Base-by-base conservation (phyloP, 2,113 vertebrate genomes). In the Sinocyclocheilus anshuiensis region DNA sequence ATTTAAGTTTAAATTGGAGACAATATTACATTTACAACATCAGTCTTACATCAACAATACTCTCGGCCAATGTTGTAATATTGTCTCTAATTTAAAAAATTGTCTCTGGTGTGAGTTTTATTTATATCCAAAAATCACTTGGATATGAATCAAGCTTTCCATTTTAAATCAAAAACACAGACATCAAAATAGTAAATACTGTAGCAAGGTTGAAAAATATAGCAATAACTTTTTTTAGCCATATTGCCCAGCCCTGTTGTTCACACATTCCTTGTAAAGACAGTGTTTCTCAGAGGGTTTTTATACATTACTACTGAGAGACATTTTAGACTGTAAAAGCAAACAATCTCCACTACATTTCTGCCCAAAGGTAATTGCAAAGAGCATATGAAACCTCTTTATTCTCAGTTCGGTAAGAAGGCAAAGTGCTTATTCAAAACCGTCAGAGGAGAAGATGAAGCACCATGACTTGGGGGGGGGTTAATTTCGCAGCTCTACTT, bases 401-500 rank as follows among this genome's bases (percentile, higher is more conserved):
- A 55, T 16, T 78, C 11, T 8, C 4, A 13, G 22, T 11, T 78
- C 0, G 11, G 24, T 29, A 53, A 77, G 5, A 55, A 3, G 20
- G 53, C 13, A 1, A 61, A 80, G 33, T 42, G 57, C 77, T 63
- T 24, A 61, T 61, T 63, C n/a, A 11, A 74, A 74, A 53, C 6
- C 48, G 53, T 77, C 75, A 53, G 75, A 77, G 29, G 22, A 45
- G 39, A 67, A 50, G 42, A 81, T 0, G 15, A 12, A 81, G 39
- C 57, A 81, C n/a, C 8, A 12, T 10, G 61, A 65, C 13, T 45
- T 81, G 8, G 39, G 36, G 57, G 57, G 16, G 63, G 3, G 76
- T 39, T 67, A 75, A 86, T 84, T 82, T 84, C 22, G 36, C 82
- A 82, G 77, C 65, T 87, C 85, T 29, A 77, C 85, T 88, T 90